These are phyloP conservation scores for Carcinoscorpius rotundicauda DNA, from an alignment of 1,140 invertebrate genomes.

Conservation along the genomic window DNA sequence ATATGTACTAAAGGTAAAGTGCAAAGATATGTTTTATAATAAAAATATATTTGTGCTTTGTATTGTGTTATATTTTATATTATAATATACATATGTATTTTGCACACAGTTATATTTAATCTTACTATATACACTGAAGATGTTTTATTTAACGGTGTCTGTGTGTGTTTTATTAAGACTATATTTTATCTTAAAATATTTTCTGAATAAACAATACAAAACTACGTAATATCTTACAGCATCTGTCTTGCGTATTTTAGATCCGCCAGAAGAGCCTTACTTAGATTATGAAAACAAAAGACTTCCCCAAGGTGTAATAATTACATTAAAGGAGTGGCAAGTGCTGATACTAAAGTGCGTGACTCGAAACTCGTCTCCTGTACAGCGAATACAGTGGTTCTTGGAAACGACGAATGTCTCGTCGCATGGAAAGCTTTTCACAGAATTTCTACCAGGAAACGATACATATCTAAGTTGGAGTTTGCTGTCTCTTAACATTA, in stretches of 20 bases:
- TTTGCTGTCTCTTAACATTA: slow-evolving; percentile 50
- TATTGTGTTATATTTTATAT: too few species aligned
- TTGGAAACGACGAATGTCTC: slow-evolving; percentile 28
- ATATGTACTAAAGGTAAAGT: too few species aligned
- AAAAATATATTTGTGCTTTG: too few species aligned
- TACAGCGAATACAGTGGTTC: slow-evolving; percentile 36
- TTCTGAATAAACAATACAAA: slow-evolving; percentile 19
- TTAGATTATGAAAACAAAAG: slow-evolving; percentile 23
- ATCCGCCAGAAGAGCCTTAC: slow-evolving; percentile 39
- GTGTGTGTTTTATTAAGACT: too few species aligned
- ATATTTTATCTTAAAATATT: slow-evolving; percentile 3
- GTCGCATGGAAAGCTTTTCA: slow-evolving; percentile 23
- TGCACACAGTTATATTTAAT: too few species aligned
- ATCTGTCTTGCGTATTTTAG: slow-evolving; percentile 27
- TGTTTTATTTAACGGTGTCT: too few species aligned
- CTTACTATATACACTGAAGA: too few species aligned
- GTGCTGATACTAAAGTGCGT: slow-evolving; percentile 58
- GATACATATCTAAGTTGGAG: slow-evolving; percentile 44
- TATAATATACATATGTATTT: too few species aligned
- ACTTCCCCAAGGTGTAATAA: slow-evolving; percentile 20
- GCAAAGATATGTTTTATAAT: too few species aligned
- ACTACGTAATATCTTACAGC: too few species aligned
- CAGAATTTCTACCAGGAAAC: slow-evolving; percentile 28
- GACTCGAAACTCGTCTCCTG: slow-evolving; percentile 65
- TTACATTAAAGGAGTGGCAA: slow-evolving; percentile 27